Conservation (phyloP, 2,888 invertebrate species). For the Bedellia somnulentella region DNA sequence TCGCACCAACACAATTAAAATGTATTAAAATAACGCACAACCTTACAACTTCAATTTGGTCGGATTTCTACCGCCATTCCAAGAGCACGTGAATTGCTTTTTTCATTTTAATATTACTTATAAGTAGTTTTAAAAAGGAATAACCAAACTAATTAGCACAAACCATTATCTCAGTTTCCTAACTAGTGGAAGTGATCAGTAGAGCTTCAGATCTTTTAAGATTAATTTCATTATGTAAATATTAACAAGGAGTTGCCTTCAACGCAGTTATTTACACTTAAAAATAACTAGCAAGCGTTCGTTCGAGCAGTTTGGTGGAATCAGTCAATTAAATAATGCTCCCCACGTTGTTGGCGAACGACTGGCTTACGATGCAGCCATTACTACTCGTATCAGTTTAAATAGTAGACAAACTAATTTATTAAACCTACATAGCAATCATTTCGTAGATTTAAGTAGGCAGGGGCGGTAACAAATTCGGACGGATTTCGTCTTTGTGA, state of each 20-base stretch:
- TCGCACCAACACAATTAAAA: no score
- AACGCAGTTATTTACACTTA: slow-evolving; percentile 37
- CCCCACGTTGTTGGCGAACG: slow-evolving; percentile 20
- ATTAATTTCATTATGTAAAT: slow-evolving; percentile 47
- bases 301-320: slow-evolving; percentile 27
- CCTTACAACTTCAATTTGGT: no score
- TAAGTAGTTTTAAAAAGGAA: slow-evolving; percentile 50
- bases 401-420: slow-evolving; percentile 57
- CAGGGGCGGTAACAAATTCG: slow-evolving; percentile 55
- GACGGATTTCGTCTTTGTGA: slow-evolving; percentile 55
- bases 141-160: slow-evolving; percentile 41
- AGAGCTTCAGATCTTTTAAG: slow-evolving; percentile 51
- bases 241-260: slow-evolving; percentile 46
- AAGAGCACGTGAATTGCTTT: slow-evolving; percentile 48
- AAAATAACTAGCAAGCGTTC: slow-evolving; percentile 18
- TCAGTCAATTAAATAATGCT: slow-evolving; percentile 54
- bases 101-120: slow-evolving; percentile 48
- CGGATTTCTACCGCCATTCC: slow-evolving; percentile 41
- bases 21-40: no score
- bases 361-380: slow-evolving; percentile 14
- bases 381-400: slow-evolving; percentile 34
- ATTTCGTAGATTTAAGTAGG: slow-evolving; percentile 58
- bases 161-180: slow-evolving; percentile 49
- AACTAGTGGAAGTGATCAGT: slow-evolving; percentile 54
- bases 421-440: slow-evolving; percentile 57